These are phyloP conservation scores for Cyprinodon diabolis DNA, from an alignment of 2,797 vertebrate genomes.

Conservation along the genomic window DNA sequence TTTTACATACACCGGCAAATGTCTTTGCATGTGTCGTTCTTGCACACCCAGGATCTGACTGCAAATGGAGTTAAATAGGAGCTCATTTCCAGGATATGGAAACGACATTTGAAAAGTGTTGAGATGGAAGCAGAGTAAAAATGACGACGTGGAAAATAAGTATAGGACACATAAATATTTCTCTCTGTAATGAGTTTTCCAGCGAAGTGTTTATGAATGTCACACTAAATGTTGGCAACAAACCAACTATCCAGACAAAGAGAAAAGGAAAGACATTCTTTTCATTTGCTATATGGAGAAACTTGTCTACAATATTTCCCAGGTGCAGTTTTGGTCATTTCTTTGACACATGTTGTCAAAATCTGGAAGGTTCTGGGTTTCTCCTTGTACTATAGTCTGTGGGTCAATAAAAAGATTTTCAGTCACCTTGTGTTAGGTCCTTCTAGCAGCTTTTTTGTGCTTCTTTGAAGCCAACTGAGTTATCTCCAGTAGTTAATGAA, in stretches of 20 bases:
- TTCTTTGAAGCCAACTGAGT: too few relatives aligned
- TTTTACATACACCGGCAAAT: slow-evolving; percentile 59
- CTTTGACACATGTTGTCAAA: not conserved
- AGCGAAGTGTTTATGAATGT: not conserved
- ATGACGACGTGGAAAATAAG: not conserved
- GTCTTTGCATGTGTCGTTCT: slow-evolving; percentile 35
- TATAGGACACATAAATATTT: not conserved
- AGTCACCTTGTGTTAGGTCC: too few relatives aligned
- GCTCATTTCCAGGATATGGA: slow-evolving; percentile 37
- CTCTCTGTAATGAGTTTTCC: not conserved
- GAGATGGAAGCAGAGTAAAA: slow-evolving; percentile 40
- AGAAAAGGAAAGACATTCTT: not conserved
- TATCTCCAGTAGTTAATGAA: too few relatives aligned
- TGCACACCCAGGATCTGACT: slow-evolving; percentile 27
- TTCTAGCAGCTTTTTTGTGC: too few relatives aligned
- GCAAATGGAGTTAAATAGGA: slow-evolving; percentile 44
- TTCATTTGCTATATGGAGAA: not conserved
- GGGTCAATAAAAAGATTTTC: too few relatives aligned
- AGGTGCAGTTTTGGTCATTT: not conserved
- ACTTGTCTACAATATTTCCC: not conserved
- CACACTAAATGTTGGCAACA: slow-evolving; percentile 1
- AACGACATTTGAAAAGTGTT: slow-evolving; percentile 42
- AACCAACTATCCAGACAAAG: not conserved
- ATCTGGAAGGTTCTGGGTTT: not conserved
- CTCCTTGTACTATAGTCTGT: not conserved